Base-by-base conservation (phyloP, 2,888 invertebrate genomes). In the Volucella zonaria region DNA sequence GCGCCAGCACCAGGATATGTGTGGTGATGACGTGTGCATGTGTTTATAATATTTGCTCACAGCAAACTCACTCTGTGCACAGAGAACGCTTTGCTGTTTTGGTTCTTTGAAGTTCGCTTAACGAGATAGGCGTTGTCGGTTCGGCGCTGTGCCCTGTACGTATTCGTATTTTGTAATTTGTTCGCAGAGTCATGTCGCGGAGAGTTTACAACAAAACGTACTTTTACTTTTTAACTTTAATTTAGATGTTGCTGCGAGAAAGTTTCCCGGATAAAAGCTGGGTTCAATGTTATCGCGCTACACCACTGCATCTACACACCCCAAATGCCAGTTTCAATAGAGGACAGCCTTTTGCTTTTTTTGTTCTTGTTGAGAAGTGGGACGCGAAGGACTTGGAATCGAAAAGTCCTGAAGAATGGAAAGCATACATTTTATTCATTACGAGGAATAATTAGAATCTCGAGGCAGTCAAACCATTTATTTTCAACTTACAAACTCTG, bases 11-110 rank as follows among this genome's bases (percentile, higher is more conserved):
- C 31, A 31, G 31, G 23, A 80, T 77, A 64, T 77, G 80, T 81
- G 73, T 85, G 80, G 52, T 52, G 76, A 73, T 85, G 85, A 85
- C 85, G 76, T 81, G 71, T 76, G 67, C 73, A 81, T 85, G 80
- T 83, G 67, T 64, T 79, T 83, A 79, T 85, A 85, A 85, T 85
- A 77, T 80, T 49, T 67, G 73, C 31, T 31, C 31, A 67, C 58
- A 81, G 68, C 76, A 76, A 70, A 62, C 67, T 61, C 54, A 66
- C 66, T 76, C 71, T 75, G 70, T 79, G 52, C 79, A 59, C 66
- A 71, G 49, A 59, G 71, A 51, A 71, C 56, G 76, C 70, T 76
- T 64, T 42, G 47, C 43, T 79, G 58, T 61, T 78, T 31, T 6
- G 31, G 6, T 31, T 78, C 73, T 85, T 77, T 81, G 85, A 85